Percentiles rank a stretch among this genome's conserved stretches.
These are phyloP conservation scores for Chelonoidis abingdonii DNA, from an alignment of 2,113 vertebrate genomes.

Conservation along the genomic window DNA sequence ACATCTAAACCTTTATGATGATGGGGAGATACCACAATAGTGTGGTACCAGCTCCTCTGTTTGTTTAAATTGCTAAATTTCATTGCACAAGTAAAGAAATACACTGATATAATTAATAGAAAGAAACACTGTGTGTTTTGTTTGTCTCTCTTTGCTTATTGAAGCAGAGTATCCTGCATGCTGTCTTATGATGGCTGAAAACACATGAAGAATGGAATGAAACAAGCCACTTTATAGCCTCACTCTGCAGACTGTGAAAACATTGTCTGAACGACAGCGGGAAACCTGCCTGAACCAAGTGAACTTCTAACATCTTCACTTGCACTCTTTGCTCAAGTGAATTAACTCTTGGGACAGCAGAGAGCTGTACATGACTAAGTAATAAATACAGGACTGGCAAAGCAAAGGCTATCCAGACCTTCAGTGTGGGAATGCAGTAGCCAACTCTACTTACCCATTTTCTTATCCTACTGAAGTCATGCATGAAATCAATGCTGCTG, in stretches of 20 bases:
- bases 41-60: background rate
- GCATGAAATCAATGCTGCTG: background rate
- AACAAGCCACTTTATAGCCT: background rate
- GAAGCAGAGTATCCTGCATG: background rate
- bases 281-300: background rate
- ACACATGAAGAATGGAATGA: background rate
- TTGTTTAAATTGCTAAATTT: background rate
- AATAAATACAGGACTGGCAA: background rate
- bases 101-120: background rate
- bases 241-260: background rate
- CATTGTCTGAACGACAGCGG: background rate
- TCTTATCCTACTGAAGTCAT: rapidly evolving
- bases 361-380: background rate
- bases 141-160: background rate
- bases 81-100: slow-evolving; percentile 17
- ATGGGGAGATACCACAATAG: background rate
- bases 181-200: background rate
- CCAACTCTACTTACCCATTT: background rate
- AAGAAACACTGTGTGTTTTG: background rate
- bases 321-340: background rate
- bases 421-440: rapidly evolving
- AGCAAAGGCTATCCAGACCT: rapidly evolving
- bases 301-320: background rate
- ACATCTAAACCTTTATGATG: background rate
- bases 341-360: background rate